Conservation (phyloP, 2,888 invertebrate species). For the Carpatolechia fugitivella region DNA sequence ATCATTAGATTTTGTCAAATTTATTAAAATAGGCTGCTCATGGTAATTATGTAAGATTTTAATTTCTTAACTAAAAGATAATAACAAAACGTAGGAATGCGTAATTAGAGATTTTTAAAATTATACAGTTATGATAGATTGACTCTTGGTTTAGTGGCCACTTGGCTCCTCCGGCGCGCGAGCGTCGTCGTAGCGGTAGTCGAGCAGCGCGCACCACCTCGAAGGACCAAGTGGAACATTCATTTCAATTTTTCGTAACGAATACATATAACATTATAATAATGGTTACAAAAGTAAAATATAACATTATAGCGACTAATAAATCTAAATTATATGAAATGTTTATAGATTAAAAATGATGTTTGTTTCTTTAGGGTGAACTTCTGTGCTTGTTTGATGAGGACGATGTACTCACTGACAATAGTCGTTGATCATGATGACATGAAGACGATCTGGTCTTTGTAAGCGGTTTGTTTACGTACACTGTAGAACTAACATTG, state of each 20-base stretch:
- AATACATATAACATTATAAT: conserved; percentile 79
- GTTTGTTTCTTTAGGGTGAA: conserved; percentile 75
- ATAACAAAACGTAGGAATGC: conserved; percentile 78
- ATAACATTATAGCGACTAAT: conserved; percentile 79
- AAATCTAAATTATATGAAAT: conserved; percentile 80
- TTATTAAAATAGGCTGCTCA: conserved; percentile 79
- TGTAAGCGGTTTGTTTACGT: conserved; percentile 70
- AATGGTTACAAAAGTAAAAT: conserved; percentile 79
- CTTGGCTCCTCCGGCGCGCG: conserved; percentile 44
- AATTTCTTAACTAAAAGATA: conserved; percentile 78
- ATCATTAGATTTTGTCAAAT: conserved; percentile 76
- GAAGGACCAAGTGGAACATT: conserved; percentile 51
- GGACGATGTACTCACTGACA: conserved; percentile 64
- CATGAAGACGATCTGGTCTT: conserved; percentile 64
- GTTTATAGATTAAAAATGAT: conserved; percentile 75
- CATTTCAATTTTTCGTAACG: conserved; percentile 74
- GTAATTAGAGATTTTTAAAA: conserved; percentile 79
- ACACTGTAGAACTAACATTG: conserved; percentile 76
- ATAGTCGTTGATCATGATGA: conserved; percentile 56
- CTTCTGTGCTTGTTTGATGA: conserved; percentile 71
- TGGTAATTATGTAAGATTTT: conserved; percentile 77
- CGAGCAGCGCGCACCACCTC: conserved; percentile 19
- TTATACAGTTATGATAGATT: conserved; percentile 78
- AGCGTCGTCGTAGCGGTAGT: conserved; percentile 16
- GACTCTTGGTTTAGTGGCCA: conserved; percentile 60